Percentiles rank a stretch among this genome's conserved stretches.
These are phyloP conservation scores for Sinosuthora webbiana DNA, from an alignment of 2,113 vertebrate species.

Conservation along the genomic window DNA sequence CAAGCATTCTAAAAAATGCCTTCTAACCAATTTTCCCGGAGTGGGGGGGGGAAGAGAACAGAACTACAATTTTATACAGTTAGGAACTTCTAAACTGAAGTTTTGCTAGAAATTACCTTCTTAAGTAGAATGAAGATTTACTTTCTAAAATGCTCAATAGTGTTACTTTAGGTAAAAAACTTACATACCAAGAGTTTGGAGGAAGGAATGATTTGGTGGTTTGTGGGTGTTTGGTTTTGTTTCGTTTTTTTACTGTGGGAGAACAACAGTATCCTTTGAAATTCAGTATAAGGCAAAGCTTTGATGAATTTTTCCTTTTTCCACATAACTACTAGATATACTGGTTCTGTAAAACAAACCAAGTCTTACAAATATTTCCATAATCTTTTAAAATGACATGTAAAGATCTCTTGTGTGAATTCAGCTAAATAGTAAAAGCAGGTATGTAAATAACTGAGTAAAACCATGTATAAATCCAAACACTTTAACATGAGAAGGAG, in stretches of 20 bases:
- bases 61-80: not conserved
- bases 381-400: not conserved
- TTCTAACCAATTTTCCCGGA: not conserved
- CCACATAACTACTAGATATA: not conserved
- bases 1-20: not conserved
- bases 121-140: not conserved
- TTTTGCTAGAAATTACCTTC: not conserved
- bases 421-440: not conserved
- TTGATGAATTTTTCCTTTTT: not conserved
- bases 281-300: not conserved
- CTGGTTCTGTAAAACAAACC: not conserved
- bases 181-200: not conserved
- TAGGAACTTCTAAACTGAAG: not conserved
- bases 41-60: not conserved
- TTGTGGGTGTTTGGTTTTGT: not conserved
- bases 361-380: not conserved
- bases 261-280: not conserved
- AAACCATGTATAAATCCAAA: not conserved
- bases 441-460: not conserved
- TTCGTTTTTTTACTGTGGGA: not conserved
- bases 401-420: not conserved
- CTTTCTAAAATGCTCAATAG: not conserved
- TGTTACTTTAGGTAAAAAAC: not conserved
- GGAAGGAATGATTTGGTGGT: not conserved
- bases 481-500: not conserved